Percentiles rank a stretch among this genome's conserved stretches.
Conservation (phyloP, 2,113 vertebrate species). For the Ailuropoda melanoleuca region DNA sequence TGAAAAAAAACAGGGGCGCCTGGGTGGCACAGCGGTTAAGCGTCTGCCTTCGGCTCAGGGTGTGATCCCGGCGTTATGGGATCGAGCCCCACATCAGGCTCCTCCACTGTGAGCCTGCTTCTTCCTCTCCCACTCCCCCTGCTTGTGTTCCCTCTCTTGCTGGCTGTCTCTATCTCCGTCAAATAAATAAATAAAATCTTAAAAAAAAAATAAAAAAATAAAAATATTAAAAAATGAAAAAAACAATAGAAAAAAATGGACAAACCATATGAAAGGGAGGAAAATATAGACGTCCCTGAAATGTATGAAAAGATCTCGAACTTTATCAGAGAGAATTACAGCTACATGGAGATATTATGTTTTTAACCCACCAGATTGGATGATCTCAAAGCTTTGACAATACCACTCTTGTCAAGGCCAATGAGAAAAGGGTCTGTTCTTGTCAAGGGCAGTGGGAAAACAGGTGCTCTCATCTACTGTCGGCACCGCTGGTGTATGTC, state of each 20-base stretch:
- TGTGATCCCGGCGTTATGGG: too few species aligned
- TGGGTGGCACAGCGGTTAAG: too few species aligned
- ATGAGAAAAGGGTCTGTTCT: neutral
- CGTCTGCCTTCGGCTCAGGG: too few species aligned
- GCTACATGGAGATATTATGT: neutral
- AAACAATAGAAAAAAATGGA: neutral
- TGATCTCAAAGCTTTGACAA: neutral
- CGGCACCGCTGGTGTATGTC: neutral
- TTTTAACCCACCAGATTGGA: neutral
- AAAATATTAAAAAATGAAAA: neutral
- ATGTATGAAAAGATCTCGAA: neutral
- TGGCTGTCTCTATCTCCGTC: too few species aligned
- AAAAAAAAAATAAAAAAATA: too few species aligned
- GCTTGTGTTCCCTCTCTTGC: too few species aligned
- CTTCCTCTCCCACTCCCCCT: too few species aligned
- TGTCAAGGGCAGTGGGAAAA: neutral
- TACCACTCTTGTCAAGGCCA: neutral
- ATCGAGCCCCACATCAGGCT: too few species aligned
- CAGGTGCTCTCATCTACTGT: rapidly evolving
- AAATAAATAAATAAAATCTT: too few species aligned
- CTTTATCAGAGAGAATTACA: neutral
- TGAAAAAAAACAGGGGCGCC: too few species aligned
- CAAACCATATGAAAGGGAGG: neutral
- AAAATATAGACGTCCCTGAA: neutral
- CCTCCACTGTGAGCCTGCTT: too few species aligned